Evolutionary conservation across 2,888 invertebrate genomes (phyloP).

Genomic region (Dolomedes plantarius): DNA sequence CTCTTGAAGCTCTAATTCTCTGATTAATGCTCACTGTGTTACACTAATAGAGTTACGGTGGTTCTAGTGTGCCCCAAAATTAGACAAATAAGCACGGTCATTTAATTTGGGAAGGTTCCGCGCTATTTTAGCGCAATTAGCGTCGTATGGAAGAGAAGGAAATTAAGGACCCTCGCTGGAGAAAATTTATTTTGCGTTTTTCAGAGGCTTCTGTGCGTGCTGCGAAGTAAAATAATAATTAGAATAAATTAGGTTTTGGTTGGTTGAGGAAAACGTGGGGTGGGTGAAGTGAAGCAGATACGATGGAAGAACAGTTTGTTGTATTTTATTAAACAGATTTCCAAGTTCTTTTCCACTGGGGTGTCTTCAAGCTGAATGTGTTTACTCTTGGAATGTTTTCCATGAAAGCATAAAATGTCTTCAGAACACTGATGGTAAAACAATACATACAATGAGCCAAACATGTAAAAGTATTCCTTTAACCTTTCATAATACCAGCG

Average conservation of each 20-base stretch:
- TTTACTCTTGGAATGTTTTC: too few relatives aligned
- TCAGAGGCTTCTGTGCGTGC: not conserved
- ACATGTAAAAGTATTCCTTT: too few relatives aligned
- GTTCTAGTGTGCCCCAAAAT: slow-evolving; percentile 1
- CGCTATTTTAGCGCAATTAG: slow-evolving; percentile 50
- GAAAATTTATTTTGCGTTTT: slow-evolving; percentile 41
- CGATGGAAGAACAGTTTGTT: not conserved
- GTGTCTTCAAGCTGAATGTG: too few relatives aligned
- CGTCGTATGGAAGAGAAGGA: slow-evolving; percentile 25
- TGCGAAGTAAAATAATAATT: slow-evolving; percentile 39
- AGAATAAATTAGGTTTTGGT: slow-evolving; percentile 26
- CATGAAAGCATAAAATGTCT: too few relatives aligned
- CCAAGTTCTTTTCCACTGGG: too few relatives aligned
- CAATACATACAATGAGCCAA: too few relatives aligned
- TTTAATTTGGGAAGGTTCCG: slow-evolving; percentile 44
- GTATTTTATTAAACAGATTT: slow-evolving; percentile 21
- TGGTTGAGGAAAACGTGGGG: slow-evolving; percentile 2
- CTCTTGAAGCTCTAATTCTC: slow-evolving; percentile 15
- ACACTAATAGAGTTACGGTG: slow-evolving; percentile 40
- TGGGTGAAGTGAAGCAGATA: not conserved
- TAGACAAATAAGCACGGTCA: slow-evolving; percentile 41
- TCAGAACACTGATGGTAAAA: too few relatives aligned
- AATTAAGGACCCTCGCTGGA: slow-evolving; percentile 19
- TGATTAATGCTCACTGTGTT: slow-evolving; percentile 46
- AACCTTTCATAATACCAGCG: too few relatives aligned